phyloP scores from a whole-genome alignment of 2,888 invertebrate genomes.

The Embidobia sp. region DNA sequence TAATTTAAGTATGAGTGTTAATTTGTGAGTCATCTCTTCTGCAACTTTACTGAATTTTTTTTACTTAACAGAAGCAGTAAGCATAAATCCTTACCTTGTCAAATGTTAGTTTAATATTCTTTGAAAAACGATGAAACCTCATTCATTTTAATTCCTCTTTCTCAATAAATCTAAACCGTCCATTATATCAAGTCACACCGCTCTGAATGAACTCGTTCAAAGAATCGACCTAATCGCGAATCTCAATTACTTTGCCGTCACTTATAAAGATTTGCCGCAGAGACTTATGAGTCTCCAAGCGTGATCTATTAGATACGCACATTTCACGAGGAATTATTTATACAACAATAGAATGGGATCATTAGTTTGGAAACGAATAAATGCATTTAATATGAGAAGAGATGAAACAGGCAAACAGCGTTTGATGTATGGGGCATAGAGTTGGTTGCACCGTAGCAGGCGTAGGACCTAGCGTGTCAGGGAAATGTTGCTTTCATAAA shows the following conservation, averaged over 20 bases:
- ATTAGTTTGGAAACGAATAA: slow-evolving; percentile 54
- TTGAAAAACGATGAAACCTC: not conserved
- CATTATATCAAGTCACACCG: not conserved
- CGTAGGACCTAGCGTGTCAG: slow-evolving; percentile 62
- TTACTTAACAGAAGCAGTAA: too few relatives aligned
- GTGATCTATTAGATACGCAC: slow-evolving; percentile 22
- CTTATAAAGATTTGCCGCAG: slow-evolving; percentile 31
- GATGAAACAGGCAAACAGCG: slow-evolving; percentile 52
- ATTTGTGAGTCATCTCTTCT: too few relatives aligned
- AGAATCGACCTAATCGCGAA: slow-evolving; percentile 10
- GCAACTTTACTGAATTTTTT: too few relatives aligned
- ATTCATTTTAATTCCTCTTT: not conserved
- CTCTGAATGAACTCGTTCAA: slow-evolving; percentile 4
- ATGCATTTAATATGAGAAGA: slow-evolving; percentile 56
- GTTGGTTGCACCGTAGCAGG: slow-evolving; percentile 51
- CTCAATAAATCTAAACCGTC: slow-evolving; percentile 13
- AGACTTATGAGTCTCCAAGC: slow-evolving; percentile 14
- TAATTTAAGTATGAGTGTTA: too few relatives aligned
- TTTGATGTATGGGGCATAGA: slow-evolving; percentile 65
- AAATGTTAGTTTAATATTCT: too few relatives aligned
- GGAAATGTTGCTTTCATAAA: slow-evolving; percentile 67
- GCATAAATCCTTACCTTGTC: too few relatives aligned
- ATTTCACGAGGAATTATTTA: slow-evolving; percentile 25
- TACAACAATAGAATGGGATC: slow-evolving; percentile 44
- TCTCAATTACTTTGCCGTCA: slow-evolving; percentile 30